Conservation (phyloP, 1,140 invertebrate species). For the Macrotrachela quadricornifera region DNA sequence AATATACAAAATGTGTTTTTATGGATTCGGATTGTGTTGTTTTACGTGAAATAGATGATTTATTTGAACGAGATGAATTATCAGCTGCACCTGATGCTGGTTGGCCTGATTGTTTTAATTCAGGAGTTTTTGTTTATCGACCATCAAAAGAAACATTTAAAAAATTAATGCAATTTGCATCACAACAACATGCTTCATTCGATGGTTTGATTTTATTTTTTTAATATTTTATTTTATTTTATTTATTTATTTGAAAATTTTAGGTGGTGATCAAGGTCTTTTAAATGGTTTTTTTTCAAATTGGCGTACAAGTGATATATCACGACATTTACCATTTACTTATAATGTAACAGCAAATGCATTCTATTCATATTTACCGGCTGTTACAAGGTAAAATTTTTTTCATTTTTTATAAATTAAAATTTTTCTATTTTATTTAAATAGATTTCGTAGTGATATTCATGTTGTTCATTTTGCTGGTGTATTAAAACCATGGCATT, state of each 20-base stretch:
- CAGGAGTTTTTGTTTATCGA: slow-evolving; percentile 30
- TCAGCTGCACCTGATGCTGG: slow-evolving; percentile 32
- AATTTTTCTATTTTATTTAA: too few relatives aligned
- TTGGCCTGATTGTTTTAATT: slow-evolving; percentile 35
- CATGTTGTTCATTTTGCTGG: slow-evolving; percentile 98
- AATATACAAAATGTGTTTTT: slow-evolving; percentile 30
- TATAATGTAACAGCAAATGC: slow-evolving; percentile 90
- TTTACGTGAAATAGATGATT: slow-evolving; percentile 21
- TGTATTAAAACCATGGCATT: slow-evolving; percentile 75
- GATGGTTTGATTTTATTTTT: slow-evolving; percentile 20
- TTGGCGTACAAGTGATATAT: slow-evolving; percentile 73
- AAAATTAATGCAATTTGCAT: slow-evolving; percentile 22
- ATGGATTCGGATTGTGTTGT: slow-evolving; percentile 29
- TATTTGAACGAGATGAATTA: slow-evolving; percentile 32
- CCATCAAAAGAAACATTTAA: slow-evolving; percentile 29
- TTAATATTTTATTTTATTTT: not conserved
- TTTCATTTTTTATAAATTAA: too few relatives aligned
- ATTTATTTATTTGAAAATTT: too few relatives aligned
- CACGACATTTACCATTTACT: slow-evolving; percentile 76
- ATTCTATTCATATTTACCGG: slow-evolving; percentile 85
- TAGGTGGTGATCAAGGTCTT: slow-evolving; percentile 47
- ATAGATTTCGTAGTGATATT: slow-evolving; percentile 61
- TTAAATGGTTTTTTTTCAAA: slow-evolving; percentile 75
- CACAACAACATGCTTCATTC: slow-evolving; percentile 31
- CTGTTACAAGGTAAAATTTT: slow-evolving; percentile 55